phyloP scores from a whole-genome alignment of 2,113 vertebrate genomes.

The Coregonus clupeaformis region DNA sequence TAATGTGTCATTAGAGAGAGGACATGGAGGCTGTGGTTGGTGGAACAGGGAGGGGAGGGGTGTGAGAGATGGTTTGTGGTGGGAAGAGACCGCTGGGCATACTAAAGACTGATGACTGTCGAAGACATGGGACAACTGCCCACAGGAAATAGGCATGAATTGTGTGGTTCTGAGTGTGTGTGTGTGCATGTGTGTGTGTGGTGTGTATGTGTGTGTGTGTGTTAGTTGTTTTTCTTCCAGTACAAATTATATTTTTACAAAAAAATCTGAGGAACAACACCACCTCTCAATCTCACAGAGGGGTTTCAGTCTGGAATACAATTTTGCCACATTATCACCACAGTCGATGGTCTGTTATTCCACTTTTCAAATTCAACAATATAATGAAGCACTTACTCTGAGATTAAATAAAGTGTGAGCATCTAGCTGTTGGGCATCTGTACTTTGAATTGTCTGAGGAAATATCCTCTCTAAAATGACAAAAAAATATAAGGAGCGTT shows the following conservation, averaged over 20 bases:
- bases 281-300: too few relatives aligned
- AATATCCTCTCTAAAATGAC: not conserved
- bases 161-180: not conserved
- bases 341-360: too few relatives aligned
- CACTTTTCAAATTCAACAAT: conserved; percentile 26
- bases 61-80: not conserved
- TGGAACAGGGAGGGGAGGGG: too few relatives aligned
- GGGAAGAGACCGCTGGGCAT: not conserved
- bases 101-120: too few relatives aligned
- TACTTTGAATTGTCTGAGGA: conserved; percentile 21
- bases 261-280: too few relatives aligned
- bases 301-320: conserved; percentile 35
- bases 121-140: too few relatives aligned
- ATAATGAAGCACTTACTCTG: conserved; percentile 19
- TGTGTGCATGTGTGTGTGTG: not conserved
- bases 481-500: not conserved
- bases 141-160: not conserved
- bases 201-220: not conserved
- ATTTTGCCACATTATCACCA: conserved; percentile 50
- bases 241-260: too few relatives aligned
- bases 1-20: not conserved
- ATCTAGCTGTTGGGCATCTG: conserved; percentile 23
- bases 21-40: too few relatives aligned
- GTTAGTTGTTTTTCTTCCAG: not conserved
- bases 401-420: conserved; percentile 14